Percentiles rank a stretch among this genome's conserved stretches.
Evolutionary conservation across 2,113 vertebrate species (phyloP).

Genomic region (Lethenteron reissneri): DNA sequence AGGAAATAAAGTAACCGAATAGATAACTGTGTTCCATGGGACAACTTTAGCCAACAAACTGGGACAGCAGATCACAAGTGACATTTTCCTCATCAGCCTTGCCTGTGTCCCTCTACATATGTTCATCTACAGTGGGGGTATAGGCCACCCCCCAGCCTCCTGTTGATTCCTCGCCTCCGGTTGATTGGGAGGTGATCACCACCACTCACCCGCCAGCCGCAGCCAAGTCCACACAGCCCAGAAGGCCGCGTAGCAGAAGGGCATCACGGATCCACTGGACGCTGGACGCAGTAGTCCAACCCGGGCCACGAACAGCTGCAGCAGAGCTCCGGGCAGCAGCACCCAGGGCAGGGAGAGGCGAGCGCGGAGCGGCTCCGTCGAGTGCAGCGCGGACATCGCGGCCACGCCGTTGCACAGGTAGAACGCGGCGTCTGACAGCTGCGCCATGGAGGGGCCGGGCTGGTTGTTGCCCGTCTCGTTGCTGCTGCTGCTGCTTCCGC

Average conservation of each 20-base stretch:
- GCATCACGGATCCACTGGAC: conserved; percentile 10
- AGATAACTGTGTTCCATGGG: too few relatives aligned
- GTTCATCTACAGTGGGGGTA: too few relatives aligned
- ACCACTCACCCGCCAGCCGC: conserved; percentile 10
- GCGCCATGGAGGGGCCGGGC: conserved; percentile 5
- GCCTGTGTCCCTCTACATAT: too few relatives aligned
- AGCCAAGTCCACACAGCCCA: conserved; percentile 10
- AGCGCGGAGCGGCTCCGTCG: neutral
- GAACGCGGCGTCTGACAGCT: conserved; percentile 11
- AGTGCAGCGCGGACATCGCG: conserved; percentile 9
- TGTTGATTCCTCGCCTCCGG: too few relatives aligned
- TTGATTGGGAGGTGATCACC: too few relatives aligned
- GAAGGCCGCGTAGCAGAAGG: conserved; percentile 11
- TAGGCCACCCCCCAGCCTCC: too few relatives aligned
- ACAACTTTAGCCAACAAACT: too few relatives aligned
- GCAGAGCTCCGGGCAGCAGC: conserved; percentile 8
- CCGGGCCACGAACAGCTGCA: conserved; percentile 11
- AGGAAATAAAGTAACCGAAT: too few relatives aligned
- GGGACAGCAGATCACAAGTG: too few relatives aligned
- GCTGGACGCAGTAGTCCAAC: conserved; percentile 10
- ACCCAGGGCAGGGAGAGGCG: conserved; percentile 10
- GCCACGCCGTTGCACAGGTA: conserved; percentile 12
- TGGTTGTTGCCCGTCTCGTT: neutral
- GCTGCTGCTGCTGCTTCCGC: conserved; percentile 5
- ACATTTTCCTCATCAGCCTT: too few relatives aligned